Base-by-base conservation (phyloP, 2,797 vertebrate species). In the Podargus strigoides region DNA sequence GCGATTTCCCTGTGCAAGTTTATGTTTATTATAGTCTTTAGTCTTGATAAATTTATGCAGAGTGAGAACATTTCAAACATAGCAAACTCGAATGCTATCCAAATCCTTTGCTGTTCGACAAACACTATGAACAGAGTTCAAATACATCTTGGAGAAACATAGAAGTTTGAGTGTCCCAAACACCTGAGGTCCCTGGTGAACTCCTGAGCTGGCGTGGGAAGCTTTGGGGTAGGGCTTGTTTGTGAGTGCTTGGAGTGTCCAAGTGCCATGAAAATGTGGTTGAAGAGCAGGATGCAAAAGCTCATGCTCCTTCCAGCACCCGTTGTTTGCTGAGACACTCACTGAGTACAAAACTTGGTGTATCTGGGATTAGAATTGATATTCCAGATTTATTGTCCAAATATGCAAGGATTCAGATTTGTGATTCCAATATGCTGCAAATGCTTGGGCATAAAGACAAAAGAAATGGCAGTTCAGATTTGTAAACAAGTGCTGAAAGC, bases 1-100 rank as follows among this genome's bases (percentile, higher is more conserved):
- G 55, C 5, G 63, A 78, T 69, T 81, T 89, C 64, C 69, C 85
- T 32, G 4, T 53, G 81, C 0, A 7, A 81, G 50, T 87, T 89
- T 42, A 6, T 63, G 46, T 73, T 79, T 91, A 89, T 93, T 92
- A 55, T 34, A 67, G 94, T 93, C 70, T 90, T 63, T 63, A 87
- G 41, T 66, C 93, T 63, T 73, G 85, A 89, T 84, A 93, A 91
- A 91, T 94, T 85, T 94, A 87, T 93, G 87, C 93, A 77, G 94
- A 92, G 34, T 37, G 77, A 90, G 80, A 94, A 87, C 85, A 85
- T 76, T 90, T 95, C 85, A 76, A 78, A 86, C 37, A 41, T 10
- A 56, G 67, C 10, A 5, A 50, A 77, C 72, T 68, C 6, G 9
- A 80, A 60, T 27, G 52, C 68, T 90, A 9, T 69, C 88, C 84